Evolutionary conservation across 2,113 vertebrate species (phyloP).

Genomic region (Corythornis vintsioides): DNA sequence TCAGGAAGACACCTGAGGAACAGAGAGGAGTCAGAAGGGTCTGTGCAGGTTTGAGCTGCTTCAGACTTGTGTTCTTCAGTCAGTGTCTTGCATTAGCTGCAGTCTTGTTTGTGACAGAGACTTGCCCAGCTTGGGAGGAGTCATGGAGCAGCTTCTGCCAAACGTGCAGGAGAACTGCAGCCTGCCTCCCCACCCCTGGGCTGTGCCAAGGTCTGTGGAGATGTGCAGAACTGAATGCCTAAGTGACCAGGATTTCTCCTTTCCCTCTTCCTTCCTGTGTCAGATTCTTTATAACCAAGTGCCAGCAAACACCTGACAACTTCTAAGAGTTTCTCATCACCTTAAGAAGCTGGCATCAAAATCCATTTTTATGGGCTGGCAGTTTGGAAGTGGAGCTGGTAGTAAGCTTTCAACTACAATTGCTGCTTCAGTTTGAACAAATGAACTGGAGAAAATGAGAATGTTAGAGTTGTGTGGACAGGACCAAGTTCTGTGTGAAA

Average conservation of each 20-base stretch:
- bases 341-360: not conserved
- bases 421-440: not conserved
- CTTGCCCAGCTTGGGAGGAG: not conserved
- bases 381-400: not conserved
- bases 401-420: not conserved
- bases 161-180: not conserved
- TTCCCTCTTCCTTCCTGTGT: not conserved
- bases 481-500: not conserved
- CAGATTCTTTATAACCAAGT: not conserved
- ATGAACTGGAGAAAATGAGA: not conserved
- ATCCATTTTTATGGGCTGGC: not conserved
- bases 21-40: not conserved
- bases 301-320: not conserved
- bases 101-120: not conserved
- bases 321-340: not conserved
- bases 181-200: not conserved
- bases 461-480: not conserved
- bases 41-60: not conserved
- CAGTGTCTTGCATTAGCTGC: not conserved
- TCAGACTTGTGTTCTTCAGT: not conserved
- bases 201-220: not conserved
- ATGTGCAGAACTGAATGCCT: not conserved
- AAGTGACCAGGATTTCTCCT: not conserved
- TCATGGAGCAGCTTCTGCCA: not conserved
- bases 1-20: not conserved